Conservation (phyloP, 2,888 invertebrate genomes). For the Hyalella azteca region DNA sequence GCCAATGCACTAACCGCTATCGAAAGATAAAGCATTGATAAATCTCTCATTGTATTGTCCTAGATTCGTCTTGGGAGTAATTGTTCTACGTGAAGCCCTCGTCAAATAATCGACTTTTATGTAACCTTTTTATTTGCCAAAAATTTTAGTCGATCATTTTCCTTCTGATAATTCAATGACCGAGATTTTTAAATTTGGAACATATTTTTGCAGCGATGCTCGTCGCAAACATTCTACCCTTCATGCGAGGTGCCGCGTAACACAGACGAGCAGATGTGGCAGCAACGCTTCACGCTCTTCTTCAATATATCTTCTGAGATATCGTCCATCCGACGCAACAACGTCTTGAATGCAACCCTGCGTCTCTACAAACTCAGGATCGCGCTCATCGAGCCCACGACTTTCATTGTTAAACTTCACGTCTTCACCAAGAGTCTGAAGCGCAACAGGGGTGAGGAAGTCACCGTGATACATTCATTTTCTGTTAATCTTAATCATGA, state of each 20-base stretch:
- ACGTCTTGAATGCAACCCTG: conserved; percentile 48
- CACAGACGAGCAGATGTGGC: conserved; percentile 45
- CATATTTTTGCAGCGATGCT: conserved; percentile 44
- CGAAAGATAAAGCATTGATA: too few species aligned
- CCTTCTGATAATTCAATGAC: too few species aligned
- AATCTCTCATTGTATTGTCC: too few species aligned
- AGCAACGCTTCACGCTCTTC: conserved; percentile 47
- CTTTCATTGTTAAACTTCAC: conserved; percentile 38
- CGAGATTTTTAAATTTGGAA: too few species aligned
- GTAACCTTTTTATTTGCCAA: too few species aligned
- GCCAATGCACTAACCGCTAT: too few species aligned
- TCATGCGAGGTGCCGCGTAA: conserved; percentile 48
- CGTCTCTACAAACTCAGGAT: conserved; percentile 46
- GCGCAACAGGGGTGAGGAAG: conserved; percentile 41
- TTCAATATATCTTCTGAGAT: conserved; percentile 49
- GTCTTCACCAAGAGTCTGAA: conserved; percentile 44
- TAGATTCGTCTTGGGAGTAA: too few species aligned
- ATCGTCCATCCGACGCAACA: conserved; percentile 24
- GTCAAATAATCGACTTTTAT: too few species aligned
- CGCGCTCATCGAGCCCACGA: conserved; percentile 34
- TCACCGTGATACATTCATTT: too few species aligned
- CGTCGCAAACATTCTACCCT: conserved; percentile 50
- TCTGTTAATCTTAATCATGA: too few species aligned
- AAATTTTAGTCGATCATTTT: too few species aligned
- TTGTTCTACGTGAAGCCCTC: too few species aligned